Base-by-base conservation (phyloP, 2,797 vertebrate species). In the Orientallactaga sibirica region DNA sequence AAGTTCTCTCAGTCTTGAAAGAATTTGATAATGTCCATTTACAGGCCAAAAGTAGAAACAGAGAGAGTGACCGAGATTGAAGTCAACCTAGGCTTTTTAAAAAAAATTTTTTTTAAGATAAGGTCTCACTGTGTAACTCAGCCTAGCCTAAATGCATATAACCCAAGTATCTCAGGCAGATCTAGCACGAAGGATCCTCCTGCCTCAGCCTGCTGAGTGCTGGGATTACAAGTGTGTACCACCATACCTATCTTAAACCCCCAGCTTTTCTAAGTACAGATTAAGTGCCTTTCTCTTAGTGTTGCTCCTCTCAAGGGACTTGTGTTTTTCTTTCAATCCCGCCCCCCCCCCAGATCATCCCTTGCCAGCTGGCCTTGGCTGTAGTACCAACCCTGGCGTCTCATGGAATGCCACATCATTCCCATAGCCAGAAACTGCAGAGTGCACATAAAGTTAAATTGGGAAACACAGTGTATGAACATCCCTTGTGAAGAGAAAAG, bases 1-100 rank as follows among this genome's bases (percentile, higher is more conserved):
- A 88, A 95, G 87, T 83, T 76, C 86, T 86, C 25, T n/a, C 18
- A 88, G 22, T 55, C 70, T 75, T 70, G 41, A 83, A 79, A 82
- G 67, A 43, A 8, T 71, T 70, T 61, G 70, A 67, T 41, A 79
- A 71, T 48, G 64, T 66, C 61, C 48, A 64, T 58, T 66, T 62
- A 78, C 0, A 77, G 62, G 52, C 18, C 41, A 37, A 90, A 91
- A 68, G 33, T 37, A 0, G 41, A 93, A 52, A 25, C 18, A 11
- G 22, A 33, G 48, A 85, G 66, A 91, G 22, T 33, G 37, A 29
- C 78, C 11, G n/a, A 91, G 41, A 29, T 43, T 18, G 75, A 91
- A 66, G 74, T 76, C 66, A 86, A 83, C 16, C 67, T 19, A 62
- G 76, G 20, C 25, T 87, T 81, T 93, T 89, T 41, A n/a, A n/a